phyloP scores from a whole-genome alignment of 1,140 invertebrate species.

The Arctopsyche grandis region DNA sequence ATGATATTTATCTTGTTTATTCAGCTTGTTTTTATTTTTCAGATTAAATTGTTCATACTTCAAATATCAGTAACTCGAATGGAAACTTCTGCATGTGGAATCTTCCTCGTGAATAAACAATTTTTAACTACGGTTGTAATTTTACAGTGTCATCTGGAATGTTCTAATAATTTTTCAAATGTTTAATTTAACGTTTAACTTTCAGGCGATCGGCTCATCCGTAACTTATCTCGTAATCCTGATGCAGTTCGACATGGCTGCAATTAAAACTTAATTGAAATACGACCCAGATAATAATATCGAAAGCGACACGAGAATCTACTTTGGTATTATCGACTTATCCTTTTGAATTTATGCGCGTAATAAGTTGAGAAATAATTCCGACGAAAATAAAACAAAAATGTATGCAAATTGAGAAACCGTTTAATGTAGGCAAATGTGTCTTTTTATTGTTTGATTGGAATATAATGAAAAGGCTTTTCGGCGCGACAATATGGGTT shows the following conservation, averaged over 20 bases:
- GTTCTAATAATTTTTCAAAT: background rate
- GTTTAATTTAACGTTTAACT: background rate
- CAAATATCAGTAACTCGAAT: background rate
- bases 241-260: constrained; percentile 21
- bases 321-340: too few relatives aligned
- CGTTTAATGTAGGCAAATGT: too few relatives aligned
- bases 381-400: too few relatives aligned
- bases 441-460: too few relatives aligned
- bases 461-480: too few relatives aligned
- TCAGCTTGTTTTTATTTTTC: background rate
- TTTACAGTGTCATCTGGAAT: background rate
- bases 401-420: too few relatives aligned
- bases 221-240: constrained; percentile 18
- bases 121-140: background rate
- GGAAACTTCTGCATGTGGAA: background rate
- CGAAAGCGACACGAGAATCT: too few relatives aligned
- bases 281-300: background rate
- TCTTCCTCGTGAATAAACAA: background rate
- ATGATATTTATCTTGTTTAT: background rate
- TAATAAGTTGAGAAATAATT: too few relatives aligned
- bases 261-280: too few relatives aligned
- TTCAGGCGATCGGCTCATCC: background rate
- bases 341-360: too few relatives aligned
- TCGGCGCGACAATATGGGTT: too few relatives aligned
- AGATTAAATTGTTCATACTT: constrained; percentile 9